Evolutionary conservation across 1,140 invertebrate genomes (phyloP).

Genomic region (Drosophila ogumai): DNA sequence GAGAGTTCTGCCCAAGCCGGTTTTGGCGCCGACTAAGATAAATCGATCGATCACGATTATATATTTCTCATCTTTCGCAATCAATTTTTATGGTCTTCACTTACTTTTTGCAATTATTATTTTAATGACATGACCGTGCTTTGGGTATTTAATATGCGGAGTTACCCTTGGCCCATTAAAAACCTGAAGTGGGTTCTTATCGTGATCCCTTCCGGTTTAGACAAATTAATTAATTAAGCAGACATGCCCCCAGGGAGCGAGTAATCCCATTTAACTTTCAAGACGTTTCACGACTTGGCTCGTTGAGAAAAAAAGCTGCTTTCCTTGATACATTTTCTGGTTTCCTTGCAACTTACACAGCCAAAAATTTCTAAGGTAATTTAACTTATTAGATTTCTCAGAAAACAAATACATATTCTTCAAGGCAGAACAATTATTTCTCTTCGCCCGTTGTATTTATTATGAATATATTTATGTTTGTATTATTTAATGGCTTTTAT

Average conservation of each 20-base stretch:
- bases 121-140: slow-evolving; percentile 8
- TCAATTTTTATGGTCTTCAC: slow-evolving; percentile 10
- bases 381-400: background rate
- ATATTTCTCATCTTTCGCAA: slow-evolving; percentile 10
- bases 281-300: slow-evolving; percentile 3
- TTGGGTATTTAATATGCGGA: slow-evolving; percentile 28
- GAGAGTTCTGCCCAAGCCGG: slow-evolving; percentile 19
- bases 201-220: slow-evolving; percentile 13
- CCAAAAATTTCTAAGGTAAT: background rate
- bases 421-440: background rate
- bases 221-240: slow-evolving; percentile 27
- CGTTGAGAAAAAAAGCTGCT: slow-evolving; percentile 3
- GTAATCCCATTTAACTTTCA: slow-evolving; percentile 30
- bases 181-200: slow-evolving; percentile 11
- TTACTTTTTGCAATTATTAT: slow-evolving; percentile 28
- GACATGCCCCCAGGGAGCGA: background rate
- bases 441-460: background rate
- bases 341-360: background rate
- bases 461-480: background rate
- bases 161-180: slow-evolving; percentile 22
- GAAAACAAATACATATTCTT: background rate
- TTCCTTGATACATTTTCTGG: slow-evolving; percentile 13
- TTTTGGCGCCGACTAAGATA: slow-evolving; percentile 8
- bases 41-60: slow-evolving; percentile 17
- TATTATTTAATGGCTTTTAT: background rate